These are phyloP conservation scores for Lutra lutra DNA, from an alignment of 2,797 vertebrate genomes.

Conservation along the genomic window DNA sequence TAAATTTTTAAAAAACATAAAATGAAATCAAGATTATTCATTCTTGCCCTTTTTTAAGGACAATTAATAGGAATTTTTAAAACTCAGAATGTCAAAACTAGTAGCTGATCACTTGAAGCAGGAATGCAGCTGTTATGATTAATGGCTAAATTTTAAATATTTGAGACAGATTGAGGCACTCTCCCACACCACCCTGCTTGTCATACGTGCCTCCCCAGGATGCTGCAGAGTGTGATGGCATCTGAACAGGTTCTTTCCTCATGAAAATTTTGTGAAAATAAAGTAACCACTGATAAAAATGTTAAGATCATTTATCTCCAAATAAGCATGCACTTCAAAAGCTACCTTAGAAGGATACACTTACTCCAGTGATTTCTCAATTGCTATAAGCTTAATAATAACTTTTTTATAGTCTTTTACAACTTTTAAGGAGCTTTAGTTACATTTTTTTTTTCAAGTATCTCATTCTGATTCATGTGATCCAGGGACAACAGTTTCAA, in stretches of 20 bases:
- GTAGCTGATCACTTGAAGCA: too few relatives aligned
- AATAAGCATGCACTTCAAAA: not conserved
- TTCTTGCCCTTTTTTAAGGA: too few relatives aligned
- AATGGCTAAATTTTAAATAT: too few relatives aligned
- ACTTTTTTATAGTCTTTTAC: conserved; percentile 20
- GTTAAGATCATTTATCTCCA: not conserved
- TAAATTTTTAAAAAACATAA: not conserved
- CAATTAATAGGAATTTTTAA: too few relatives aligned
- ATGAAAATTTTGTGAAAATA: not conserved
- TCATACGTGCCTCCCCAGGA: too few relatives aligned
- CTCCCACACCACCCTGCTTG: too few relatives aligned
- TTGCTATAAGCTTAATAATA: not conserved
- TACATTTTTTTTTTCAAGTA: not conserved
- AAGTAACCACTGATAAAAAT: not conserved
- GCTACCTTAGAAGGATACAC: not conserved
- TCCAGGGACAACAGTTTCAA: not conserved
- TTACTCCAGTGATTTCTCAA: not conserved
- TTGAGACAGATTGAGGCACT: too few relatives aligned
- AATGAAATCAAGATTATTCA: too few relatives aligned
- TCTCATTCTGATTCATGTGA: conserved; percentile 1
- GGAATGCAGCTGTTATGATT: too few relatives aligned
- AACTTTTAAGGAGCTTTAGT: not conserved
- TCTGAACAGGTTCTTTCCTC: too few relatives aligned
- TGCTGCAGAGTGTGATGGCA: too few relatives aligned
- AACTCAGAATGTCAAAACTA: too few relatives aligned